A percentile compares a stretch with the other conserved stretches of the same genome.
Conservation (phyloP, 2,888 invertebrate species). For the Chrysina gloriosa region DNA sequence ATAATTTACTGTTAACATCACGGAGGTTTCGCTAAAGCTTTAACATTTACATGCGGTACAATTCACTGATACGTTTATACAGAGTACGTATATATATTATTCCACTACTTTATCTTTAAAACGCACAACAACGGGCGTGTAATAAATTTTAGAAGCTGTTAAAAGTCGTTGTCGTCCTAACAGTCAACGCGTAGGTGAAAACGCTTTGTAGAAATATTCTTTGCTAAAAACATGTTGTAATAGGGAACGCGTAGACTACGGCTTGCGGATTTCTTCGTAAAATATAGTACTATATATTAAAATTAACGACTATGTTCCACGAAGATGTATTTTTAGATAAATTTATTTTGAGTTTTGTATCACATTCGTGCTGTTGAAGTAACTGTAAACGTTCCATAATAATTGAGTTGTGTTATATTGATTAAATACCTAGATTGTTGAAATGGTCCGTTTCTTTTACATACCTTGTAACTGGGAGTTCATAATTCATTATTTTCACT, state of each 20-base stretch:
- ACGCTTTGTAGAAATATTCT: constrained; percentile 30
- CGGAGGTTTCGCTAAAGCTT: constrained; percentile 36
- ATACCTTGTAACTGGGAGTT: too few relatives aligned
- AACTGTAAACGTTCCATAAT: too few relatives aligned
- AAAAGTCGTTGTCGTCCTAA: constrained; percentile 29
- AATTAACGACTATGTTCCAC: background rate
- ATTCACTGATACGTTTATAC: constrained; percentile 27
- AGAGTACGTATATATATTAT: constrained; percentile 29
- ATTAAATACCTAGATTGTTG: too few relatives aligned
- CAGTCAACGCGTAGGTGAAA: constrained; percentile 38
- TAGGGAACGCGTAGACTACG: constrained; percentile 2
- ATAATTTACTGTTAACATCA: constrained; percentile 41
- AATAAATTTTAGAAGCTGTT: constrained; percentile 38
- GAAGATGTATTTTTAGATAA: background rate
- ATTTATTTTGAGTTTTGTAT: background rate
- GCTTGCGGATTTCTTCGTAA: constrained; percentile 13
- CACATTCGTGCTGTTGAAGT: background rate
- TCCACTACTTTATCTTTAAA: constrained; percentile 33
- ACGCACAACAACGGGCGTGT: constrained; percentile 18
- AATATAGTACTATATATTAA: constrained; percentile 3
- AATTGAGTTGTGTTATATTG: too few relatives aligned
- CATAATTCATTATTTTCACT: too few relatives aligned
- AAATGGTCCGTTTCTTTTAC: too few relatives aligned
- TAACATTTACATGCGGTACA: constrained; percentile 41
- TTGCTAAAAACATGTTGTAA: constrained; percentile 19